Conservation (phyloP, 2,797 vertebrate genomes). For the Propithecus perrieri region DNA sequence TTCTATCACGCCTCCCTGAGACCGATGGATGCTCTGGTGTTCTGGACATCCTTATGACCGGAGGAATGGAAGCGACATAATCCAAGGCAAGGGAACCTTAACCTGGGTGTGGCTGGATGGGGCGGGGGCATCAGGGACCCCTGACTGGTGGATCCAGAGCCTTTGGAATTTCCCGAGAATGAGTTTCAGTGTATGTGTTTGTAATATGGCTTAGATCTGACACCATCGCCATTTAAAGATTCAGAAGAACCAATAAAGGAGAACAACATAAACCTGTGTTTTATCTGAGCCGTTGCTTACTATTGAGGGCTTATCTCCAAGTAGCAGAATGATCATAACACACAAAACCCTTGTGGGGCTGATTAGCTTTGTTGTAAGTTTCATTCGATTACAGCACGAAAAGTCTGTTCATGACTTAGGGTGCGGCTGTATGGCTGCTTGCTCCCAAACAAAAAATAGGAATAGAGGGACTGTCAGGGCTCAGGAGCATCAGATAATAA, state of each 20-base stretch:
- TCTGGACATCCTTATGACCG: not conserved
- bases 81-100: not conserved
- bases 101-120: not conserved
- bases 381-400: constrained; percentile 56
- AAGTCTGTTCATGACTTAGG: constrained; percentile 34
- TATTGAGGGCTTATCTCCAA: constrained; percentile 35
- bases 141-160: not conserved
- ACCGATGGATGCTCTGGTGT: not conserved
- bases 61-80: not conserved
- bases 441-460: not conserved
- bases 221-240: not conserved
- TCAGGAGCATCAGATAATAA: constrained; percentile 22
- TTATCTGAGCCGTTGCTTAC: constrained; percentile 8
- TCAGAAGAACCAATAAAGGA: constrained; percentile 39
- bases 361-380: constrained; percentile 65
- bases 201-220: not conserved
- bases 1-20: not conserved
- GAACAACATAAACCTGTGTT: not conserved
- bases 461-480: not conserved
- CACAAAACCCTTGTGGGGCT: constrained; percentile 33
- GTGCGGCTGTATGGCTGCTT: not conserved
- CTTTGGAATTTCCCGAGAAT: not conserved
- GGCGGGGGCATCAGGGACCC: not conserved
- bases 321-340: constrained; percentile 32
- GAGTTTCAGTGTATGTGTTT: not conserved